These are phyloP conservation scores for Scaptomyza caliginosa DNA, from an alignment of 2,888 invertebrate species.

Conservation along the genomic window DNA sequence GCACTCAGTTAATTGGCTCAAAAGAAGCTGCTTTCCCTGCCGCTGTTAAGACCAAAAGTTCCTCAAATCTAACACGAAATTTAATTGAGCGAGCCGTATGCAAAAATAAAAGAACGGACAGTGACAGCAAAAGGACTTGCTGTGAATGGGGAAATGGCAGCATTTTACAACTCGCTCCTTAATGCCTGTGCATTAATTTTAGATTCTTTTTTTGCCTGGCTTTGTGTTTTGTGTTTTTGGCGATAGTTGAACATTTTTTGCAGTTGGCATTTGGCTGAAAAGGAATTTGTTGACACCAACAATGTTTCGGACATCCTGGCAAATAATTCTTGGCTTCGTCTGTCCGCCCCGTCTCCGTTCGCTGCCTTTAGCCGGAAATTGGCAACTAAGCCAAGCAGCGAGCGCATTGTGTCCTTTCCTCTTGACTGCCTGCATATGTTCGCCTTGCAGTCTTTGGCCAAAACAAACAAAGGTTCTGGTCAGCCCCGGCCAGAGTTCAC, in stretches of 20 bases:
- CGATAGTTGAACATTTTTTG: conserved; percentile 51
- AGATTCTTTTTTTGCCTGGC: conserved; percentile 12
- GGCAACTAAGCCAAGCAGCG: conserved; percentile 71
- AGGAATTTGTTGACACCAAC: conserved; percentile 82
- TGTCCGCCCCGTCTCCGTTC: neutral
- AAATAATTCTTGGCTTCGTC: conserved; percentile 66
- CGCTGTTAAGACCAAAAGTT: conserved; percentile 31
- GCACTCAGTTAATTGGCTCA: conserved; percentile 73
- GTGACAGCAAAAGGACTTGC: conserved; percentile 6
- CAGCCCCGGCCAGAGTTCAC: conserved; percentile 59
- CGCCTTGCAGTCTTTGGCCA: conserved; percentile 22
- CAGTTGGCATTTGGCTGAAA: conserved; percentile 70
- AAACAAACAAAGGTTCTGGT: conserved; percentile 68
- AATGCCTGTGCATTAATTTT: conserved; percentile 69
- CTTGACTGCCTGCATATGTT: conserved; percentile 81
- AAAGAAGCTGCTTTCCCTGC: no score
- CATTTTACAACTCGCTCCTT: conserved; percentile 31
- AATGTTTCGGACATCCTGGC: conserved; percentile 82
- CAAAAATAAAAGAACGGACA: conserved; percentile 36
- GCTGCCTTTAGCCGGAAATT: conserved; percentile 68
- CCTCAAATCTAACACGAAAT: conserved; percentile 64
- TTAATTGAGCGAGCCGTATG: conserved; percentile 69
- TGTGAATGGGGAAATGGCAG: neutral
- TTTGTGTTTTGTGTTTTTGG: conserved; percentile 21
- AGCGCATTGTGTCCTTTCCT: conserved; percentile 78